Conservation (phyloP, 2,797 vertebrate genomes). For the Macroramphosus scolopax region DNA sequence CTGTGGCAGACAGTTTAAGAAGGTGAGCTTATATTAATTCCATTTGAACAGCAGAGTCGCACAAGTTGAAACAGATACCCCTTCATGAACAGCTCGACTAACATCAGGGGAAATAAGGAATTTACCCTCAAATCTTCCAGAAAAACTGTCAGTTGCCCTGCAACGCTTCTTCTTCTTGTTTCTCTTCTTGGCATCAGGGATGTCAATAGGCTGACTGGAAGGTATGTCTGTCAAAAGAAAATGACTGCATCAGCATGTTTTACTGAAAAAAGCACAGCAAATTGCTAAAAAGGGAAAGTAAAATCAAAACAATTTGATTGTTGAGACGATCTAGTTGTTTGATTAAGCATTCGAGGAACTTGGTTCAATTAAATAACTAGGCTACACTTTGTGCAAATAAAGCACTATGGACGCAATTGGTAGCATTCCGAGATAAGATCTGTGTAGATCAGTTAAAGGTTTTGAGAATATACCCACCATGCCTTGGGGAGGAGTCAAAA, state of each 20-base stretch:
- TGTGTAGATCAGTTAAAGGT: neutral
- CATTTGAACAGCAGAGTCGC: neutral
- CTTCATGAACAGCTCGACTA: neutral
- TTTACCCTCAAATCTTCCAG: constrained; percentile 92
- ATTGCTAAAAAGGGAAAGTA: neutral
- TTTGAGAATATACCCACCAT: constrained; percentile 76
- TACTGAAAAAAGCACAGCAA: neutral
- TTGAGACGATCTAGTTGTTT: no score
- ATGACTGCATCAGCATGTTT: constrained; percentile 5
- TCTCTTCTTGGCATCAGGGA: constrained; percentile 95
- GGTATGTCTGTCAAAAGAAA: constrained; percentile 83
- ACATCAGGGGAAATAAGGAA: neutral
- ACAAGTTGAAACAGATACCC: neutral
- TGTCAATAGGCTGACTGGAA: constrained; percentile 94
- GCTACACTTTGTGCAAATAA: neutral
- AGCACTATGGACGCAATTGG: no score
- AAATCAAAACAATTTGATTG: no score
- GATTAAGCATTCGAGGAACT: no score
- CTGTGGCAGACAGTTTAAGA: constrained; percentile 60
- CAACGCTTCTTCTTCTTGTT: constrained; percentile 98
- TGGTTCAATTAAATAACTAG: no score
- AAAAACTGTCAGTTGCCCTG: constrained; percentile 96
- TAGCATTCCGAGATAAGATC: neutral
- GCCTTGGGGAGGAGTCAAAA: constrained; percentile 88
- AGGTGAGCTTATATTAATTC: neutral